Conservation (phyloP, 1,140 invertebrate species). For the Conus betulinus region DNA sequence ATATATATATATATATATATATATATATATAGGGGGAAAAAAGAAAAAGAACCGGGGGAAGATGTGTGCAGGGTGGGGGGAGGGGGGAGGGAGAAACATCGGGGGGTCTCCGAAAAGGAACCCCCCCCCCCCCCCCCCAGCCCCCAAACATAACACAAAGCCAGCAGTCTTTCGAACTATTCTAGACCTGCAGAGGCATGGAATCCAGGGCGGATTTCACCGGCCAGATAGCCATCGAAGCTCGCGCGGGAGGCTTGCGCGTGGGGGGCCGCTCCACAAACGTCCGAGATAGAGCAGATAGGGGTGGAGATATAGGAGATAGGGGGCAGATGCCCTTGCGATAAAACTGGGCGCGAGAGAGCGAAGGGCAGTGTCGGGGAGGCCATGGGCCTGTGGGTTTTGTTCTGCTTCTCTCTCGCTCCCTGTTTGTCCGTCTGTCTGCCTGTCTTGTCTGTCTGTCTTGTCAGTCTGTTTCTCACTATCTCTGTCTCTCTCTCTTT, state of each 20-base stretch:
- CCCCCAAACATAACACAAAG: no score
- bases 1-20: no score
- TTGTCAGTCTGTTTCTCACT: no score
- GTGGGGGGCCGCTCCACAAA: neutral
- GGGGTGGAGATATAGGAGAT: neutral
- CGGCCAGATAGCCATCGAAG: no score
- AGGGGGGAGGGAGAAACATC: neutral
- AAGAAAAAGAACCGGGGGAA: neutral
- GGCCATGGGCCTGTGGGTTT: neutral
- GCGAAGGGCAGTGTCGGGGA: neutral
- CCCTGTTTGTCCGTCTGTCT: no score
- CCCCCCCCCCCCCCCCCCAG: no score
- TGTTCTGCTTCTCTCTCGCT: neutral
- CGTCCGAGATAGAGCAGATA: neutral
- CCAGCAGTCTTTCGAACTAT: no score
- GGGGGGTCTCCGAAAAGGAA: no score
- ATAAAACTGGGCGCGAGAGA: neutral
- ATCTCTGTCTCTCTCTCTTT: no score
- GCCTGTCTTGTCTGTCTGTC: no score
- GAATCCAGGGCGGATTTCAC: no score
- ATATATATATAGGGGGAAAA: neutral
- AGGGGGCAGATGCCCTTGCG: constrained; percentile 3
- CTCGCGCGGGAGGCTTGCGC: neutral
- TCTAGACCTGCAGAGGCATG: no score
- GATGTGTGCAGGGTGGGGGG: neutral